phyloP scores from a whole-genome alignment of 2,797 vertebrate species.

The Chaenodraco wilsoni region DNA sequence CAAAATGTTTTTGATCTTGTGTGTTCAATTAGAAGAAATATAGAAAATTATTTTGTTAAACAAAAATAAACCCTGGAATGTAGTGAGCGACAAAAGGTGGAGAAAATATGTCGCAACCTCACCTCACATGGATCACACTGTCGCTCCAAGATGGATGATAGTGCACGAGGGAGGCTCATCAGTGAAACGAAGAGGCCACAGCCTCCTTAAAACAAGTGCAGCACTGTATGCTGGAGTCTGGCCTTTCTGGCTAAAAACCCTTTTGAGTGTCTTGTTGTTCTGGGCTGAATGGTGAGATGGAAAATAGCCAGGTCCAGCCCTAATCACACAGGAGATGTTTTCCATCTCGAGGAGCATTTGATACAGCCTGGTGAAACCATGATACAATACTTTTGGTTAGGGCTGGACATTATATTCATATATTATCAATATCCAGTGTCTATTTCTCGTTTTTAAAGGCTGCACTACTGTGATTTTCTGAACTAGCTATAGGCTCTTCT shows the following conservation, averaged over 20 bases:
- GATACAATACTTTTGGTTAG: background rate
- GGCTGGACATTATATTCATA: too few species aligned
- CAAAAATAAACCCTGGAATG: background rate
- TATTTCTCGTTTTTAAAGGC: too few species aligned
- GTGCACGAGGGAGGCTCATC: slow-evolving; percentile 32
- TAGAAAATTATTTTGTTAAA: slow-evolving; percentile 1
- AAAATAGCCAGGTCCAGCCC: slow-evolving; percentile 2
- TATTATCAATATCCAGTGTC: too few species aligned
- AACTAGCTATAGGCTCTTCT: too few species aligned
- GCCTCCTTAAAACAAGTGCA: slow-evolving; percentile 36
- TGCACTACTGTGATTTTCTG: too few species aligned
- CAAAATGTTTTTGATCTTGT: slow-evolving; percentile 12
- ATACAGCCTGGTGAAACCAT: background rate
- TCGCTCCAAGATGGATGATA: slow-evolving; percentile 44
- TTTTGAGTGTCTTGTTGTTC: slow-evolving; percentile 15
- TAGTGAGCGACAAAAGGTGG: slow-evolving; percentile 4
- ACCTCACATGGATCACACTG: slow-evolving; percentile 32
- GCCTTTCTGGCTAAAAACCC: background rate
- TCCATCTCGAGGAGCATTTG: background rate
- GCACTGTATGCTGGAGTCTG: background rate
- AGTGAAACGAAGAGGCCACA: slow-evolving; percentile 31
- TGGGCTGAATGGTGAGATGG: slow-evolving; percentile 4
- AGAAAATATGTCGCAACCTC: slow-evolving; percentile 13
- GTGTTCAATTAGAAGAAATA: background rate
- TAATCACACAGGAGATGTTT: background rate